Evolutionary conservation across 2,113 vertebrate genomes (phyloP).

Genomic region (Gnathonemus echidnorhynchus): DNA sequence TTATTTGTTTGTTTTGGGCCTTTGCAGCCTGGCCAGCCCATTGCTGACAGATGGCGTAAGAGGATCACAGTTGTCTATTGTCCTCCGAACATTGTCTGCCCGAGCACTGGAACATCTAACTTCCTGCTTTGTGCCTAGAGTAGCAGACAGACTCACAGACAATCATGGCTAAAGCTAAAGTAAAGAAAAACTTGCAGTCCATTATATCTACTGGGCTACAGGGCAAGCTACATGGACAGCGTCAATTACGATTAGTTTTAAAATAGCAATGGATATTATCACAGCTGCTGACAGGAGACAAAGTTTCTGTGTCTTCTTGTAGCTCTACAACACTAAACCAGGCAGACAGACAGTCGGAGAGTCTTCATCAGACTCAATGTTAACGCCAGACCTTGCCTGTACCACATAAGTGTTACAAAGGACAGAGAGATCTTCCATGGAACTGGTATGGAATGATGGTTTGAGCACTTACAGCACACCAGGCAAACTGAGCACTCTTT

Average conservation of each 20-base stretch:
- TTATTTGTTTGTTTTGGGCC: slow-evolving; percentile 2
- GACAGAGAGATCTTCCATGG: neutral
- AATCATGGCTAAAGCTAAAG: neutral
- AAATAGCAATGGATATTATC: neutral
- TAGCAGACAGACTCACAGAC: neutral
- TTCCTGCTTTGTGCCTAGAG: neutral
- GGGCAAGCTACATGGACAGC: neutral
- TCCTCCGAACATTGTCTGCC: slow-evolving; percentile 18
- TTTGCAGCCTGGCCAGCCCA: slow-evolving; percentile 15
- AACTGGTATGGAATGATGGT: neutral
- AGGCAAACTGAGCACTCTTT: neutral
- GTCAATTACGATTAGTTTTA: neutral
- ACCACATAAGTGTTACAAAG: neutral
- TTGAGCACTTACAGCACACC: neutral
- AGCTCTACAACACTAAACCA: neutral
- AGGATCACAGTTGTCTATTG: slow-evolving; percentile 33
- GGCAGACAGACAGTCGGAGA: neutral
- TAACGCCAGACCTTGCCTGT: neutral
- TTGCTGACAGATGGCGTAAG: slow-evolving; percentile 37
- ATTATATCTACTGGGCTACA: no score
- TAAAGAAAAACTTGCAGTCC: neutral
- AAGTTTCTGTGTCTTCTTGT: neutral
- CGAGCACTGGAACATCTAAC: neutral
- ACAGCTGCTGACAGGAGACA: neutral
- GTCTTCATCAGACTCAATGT: neutral